Conservation (phyloP, 2,113 vertebrate species). For the Odocoileus virginianus region DNA sequence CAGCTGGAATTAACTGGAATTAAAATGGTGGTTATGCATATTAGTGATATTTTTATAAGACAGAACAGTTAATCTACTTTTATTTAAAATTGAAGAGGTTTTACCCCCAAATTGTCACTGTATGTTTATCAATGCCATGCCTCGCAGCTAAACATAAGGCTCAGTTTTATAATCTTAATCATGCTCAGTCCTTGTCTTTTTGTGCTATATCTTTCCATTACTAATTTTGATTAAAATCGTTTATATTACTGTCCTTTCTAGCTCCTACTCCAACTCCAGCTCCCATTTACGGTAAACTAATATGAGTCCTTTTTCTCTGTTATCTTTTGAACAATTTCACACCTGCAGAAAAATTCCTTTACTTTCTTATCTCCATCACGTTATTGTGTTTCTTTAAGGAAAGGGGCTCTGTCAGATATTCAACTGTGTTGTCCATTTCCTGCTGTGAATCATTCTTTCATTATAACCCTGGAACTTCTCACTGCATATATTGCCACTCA, state of each 20-base stretch:
- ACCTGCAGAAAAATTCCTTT: constrained; percentile 35
- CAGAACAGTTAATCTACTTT: neutral
- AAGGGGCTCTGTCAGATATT: constrained; percentile 45
- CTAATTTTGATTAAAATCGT: constrained; percentile 86
- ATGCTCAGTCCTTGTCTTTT: constrained; percentile 63
- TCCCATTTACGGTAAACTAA: constrained; percentile 93
- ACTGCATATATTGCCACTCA: neutral
- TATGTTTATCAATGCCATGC: neutral
- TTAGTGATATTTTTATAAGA: neutral
- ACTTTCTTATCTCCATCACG: constrained; percentile 43
- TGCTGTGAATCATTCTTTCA: constrained; percentile 45
- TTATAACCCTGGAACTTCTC: constrained; percentile 28
- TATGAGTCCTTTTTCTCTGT: constrained; percentile 75
- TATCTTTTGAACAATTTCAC: constrained; percentile 69
- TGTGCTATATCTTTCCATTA: constrained; percentile 69
- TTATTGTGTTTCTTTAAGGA: constrained; percentile 21
- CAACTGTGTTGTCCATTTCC: constrained; percentile 31
- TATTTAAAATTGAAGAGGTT: neutral
- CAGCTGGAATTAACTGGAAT: neutral
- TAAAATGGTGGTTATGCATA: neutral
- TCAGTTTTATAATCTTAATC: constrained; percentile 59
- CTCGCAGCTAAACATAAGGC: constrained; percentile 21
- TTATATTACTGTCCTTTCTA: constrained; percentile 89
- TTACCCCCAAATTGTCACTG: neutral
- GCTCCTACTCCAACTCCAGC: constrained; percentile 92